Evolutionary conservation across 2,113 vertebrate genomes (phyloP).

Genomic region (Sander vitreus): DNA sequence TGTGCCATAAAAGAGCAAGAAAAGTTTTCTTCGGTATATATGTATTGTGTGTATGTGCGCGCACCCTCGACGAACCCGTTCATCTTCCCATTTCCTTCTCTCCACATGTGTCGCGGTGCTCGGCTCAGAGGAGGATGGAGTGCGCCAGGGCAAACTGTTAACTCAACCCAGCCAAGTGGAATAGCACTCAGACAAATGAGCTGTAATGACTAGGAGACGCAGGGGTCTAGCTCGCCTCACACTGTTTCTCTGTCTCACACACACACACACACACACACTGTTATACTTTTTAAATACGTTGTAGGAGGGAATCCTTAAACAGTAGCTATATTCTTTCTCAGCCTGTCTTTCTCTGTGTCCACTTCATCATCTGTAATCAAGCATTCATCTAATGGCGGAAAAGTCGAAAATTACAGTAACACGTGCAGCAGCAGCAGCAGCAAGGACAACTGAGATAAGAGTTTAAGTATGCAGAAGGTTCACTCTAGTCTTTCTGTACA

Average conservation of each 20-base stretch:
- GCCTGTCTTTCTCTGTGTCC: conserved; percentile 20
- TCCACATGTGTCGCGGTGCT: conserved; percentile 62
- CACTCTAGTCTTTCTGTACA: neutral
- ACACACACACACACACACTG: conserved; percentile 18
- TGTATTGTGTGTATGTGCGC: neutral
- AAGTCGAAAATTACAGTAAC: neutral
- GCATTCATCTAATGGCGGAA: conserved; percentile 10
- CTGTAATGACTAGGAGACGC: conserved; percentile 77
- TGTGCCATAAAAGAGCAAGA: neutral
- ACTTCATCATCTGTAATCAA: conserved; percentile 49
- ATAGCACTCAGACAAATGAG: conserved; percentile 83
- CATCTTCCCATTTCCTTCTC: conserved; percentile 46
- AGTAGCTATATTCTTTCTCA: conserved; percentile 6
- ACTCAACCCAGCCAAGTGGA: conserved; percentile 79
- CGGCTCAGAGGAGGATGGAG: conserved; percentile 58
- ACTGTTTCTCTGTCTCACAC: conserved; percentile 46
- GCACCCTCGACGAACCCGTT: conserved; percentile 6
- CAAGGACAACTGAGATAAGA: neutral
- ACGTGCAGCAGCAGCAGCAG: neutral
- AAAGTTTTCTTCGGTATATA: conserved; percentile 13
- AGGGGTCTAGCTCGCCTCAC: conserved; percentile 68
- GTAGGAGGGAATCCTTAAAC: conserved; percentile 37
- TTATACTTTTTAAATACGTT: conserved; percentile 53
- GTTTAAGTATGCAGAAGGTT: conserved; percentile 4
- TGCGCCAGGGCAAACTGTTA: conserved; percentile 76